A percentile compares a stretch with the other conserved stretches of the same genome.
These are phyloP conservation scores for Hippocampus comes DNA, from an alignment of 2,113 vertebrate species.

Conservation along the genomic window DNA sequence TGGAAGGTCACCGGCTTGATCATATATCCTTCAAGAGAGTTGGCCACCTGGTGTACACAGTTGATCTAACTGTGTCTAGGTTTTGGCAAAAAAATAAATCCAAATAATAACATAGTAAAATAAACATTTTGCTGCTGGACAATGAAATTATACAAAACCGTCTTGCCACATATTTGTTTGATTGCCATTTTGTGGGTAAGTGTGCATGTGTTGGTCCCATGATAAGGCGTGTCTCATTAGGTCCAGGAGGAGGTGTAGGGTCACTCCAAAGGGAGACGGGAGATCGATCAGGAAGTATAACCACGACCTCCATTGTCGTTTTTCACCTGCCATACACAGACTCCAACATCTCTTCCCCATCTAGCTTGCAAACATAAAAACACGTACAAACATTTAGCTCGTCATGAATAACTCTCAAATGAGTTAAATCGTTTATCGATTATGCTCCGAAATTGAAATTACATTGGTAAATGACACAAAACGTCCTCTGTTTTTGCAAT, in stretches of 20 bases:
- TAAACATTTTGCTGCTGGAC: background rate
- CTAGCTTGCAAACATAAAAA: background rate
- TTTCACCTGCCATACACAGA: conserved; percentile 46
- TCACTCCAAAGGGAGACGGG: conserved; percentile 66
- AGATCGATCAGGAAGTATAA: conserved; percentile 67
- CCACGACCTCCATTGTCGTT: conserved; percentile 6
- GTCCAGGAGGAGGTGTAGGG: conserved; percentile 59
- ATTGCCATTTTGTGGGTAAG: conserved; percentile 6
- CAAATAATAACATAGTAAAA: background rate
- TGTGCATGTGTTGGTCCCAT: conserved; percentile 29
- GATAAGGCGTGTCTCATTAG: conserved; percentile 64
- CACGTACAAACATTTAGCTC: conserved; percentile 1
- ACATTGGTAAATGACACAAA: conserved; percentile 1
- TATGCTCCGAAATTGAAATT: background rate
- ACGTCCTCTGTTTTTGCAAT: conserved; percentile 15
- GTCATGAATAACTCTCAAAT: background rate
- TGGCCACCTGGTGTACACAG: background rate
- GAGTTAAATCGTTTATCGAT: background rate
- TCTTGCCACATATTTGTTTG: background rate
- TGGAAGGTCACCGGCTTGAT: conserved; percentile 62
- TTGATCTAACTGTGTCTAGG: background rate
- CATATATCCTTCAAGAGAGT: conserved; percentile 38
- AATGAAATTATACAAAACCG: background rate
- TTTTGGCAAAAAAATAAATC: background rate
- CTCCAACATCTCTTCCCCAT: conserved; percentile 10